Percentiles rank a stretch among this genome's conserved stretches.
These are phyloP conservation scores for Stenurella melanura DNA, from an alignment of 2,888 invertebrate genomes.

Conservation along the genomic window DNA sequence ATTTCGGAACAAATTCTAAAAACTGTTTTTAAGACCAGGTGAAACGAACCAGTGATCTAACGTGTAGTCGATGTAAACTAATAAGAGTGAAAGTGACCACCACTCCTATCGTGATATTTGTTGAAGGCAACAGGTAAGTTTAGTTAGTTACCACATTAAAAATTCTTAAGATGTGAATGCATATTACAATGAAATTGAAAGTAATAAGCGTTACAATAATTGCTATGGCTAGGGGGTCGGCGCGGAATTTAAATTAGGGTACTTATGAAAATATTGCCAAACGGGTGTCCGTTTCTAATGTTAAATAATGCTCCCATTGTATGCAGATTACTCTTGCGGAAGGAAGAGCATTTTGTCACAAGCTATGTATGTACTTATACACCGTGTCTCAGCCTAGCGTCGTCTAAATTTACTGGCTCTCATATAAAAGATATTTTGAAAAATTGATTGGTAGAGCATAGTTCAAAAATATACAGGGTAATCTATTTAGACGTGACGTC, in stretches of 20 bases:
- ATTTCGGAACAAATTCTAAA: slow-evolving; percentile 55
- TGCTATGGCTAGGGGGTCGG: slow-evolving; percentile 16
- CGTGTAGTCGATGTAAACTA: slow-evolving; percentile 58
- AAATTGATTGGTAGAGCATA: no score
- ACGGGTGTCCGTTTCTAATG: slow-evolving; percentile 5
- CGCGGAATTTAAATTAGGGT: slow-evolving; percentile 20
- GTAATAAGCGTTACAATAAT: slow-evolving; percentile 26
- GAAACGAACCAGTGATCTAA: slow-evolving; percentile 49
- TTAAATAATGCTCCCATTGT: not conserved
- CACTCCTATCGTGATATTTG: slow-evolving; percentile 60
- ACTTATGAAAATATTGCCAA: slow-evolving; percentile 29
- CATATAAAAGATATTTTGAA: no score
- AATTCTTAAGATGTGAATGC: slow-evolving; percentile 27
- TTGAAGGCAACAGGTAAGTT: slow-evolving; percentile 32
- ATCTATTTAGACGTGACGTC: no score
- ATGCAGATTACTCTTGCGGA: slow-evolving; percentile 8
- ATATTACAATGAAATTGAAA: slow-evolving; percentile 23
- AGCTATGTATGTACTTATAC: not conserved
- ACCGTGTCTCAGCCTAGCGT: no score
- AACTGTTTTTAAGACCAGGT: slow-evolving; percentile 45
- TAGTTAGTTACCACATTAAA: slow-evolving; percentile 16
- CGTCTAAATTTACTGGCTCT: no score
- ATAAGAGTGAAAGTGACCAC: slow-evolving; percentile 70
- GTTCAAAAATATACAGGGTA: no score
- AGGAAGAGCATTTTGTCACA: slow-evolving; percentile 14